Evolutionary conservation across 2,797 vertebrate species (phyloP).

Genomic region (Manis crassicaudata): DNA sequence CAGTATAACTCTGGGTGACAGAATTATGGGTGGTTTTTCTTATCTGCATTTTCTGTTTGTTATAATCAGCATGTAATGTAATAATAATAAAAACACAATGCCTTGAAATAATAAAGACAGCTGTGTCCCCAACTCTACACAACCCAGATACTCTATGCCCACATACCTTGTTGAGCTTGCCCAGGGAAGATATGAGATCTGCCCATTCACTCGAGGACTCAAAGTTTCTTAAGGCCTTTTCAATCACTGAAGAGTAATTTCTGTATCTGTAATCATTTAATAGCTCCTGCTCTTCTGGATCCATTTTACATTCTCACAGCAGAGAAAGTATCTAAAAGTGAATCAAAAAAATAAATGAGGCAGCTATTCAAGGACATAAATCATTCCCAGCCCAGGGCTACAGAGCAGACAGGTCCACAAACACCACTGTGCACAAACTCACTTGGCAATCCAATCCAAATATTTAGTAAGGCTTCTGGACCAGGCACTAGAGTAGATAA

Average conservation of each 20-base stretch:
- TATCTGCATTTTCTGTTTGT: background rate
- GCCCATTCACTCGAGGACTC: slow-evolving; percentile 99
- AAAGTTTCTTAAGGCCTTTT: slow-evolving; percentile 98
- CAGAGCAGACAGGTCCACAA: background rate
- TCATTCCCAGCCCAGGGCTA: background rate
- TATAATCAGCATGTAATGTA: background rate
- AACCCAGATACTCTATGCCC: background rate
- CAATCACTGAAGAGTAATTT: slow-evolving; percentile 94
- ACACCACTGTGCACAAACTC: background rate
- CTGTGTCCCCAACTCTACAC: rapidly evolving
- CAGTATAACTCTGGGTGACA: background rate
- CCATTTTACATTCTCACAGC: slow-evolving; percentile 90
- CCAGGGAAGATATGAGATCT: slow-evolving; percentile 97
- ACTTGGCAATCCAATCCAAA: slow-evolving; percentile 39
- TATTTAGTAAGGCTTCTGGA: slow-evolving; percentile 55
- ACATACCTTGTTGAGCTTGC: slow-evolving; percentile 98
- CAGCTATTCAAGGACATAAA: background rate
- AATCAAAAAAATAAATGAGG: slow-evolving; percentile 51
- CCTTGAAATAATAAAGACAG: background rate
- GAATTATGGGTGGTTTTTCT: background rate
- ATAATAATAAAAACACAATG: background rate
- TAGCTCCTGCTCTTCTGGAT: slow-evolving; percentile 95
- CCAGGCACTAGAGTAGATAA: background rate
- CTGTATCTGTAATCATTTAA: slow-evolving; percentile 96
- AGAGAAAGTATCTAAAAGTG: slow-evolving; percentile 63